Percentiles rank a stretch among this genome's conserved stretches.
Evolutionary conservation across 2,888 invertebrate genomes (phyloP).

Genomic region (Linnaemya tessellans): DNA sequence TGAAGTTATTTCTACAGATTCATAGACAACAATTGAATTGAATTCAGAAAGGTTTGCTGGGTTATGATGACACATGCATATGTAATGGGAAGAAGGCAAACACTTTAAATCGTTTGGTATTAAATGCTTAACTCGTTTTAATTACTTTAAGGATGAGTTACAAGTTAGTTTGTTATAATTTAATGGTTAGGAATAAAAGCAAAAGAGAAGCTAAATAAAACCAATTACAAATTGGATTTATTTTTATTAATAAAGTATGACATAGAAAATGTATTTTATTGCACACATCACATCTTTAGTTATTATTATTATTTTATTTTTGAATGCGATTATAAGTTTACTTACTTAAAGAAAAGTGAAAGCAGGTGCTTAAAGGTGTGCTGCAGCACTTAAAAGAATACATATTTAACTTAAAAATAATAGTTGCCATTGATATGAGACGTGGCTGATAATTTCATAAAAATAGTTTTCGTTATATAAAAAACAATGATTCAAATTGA

Average conservation of each 20-base stretch:
- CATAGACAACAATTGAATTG: background rate
- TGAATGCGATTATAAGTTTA: too few species aligned
- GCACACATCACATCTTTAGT: background rate
- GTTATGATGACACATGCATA: background rate
- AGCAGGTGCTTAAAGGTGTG: too few species aligned
- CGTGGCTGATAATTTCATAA: too few species aligned
- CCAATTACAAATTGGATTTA: conserved; percentile 51
- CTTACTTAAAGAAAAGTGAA: too few species aligned
- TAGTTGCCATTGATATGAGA: too few species aligned
- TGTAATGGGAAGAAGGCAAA: conserved; percentile 32
- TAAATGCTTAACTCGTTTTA: conserved; percentile 66
- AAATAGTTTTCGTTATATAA: too few species aligned
- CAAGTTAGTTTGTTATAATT: conserved; percentile 55
- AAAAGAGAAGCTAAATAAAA: conserved; percentile 35
- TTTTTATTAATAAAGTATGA: conserved; percentile 19
- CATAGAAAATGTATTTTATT: background rate
- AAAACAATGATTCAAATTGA: too few species aligned
- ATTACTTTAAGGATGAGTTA: conserved; percentile 64
- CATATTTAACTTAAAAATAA: too few species aligned
- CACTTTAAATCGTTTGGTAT: conserved; percentile 62
- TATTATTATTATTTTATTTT: background rate
- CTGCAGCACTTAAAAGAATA: too few species aligned
- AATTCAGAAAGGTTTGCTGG: background rate
- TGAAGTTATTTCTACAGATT: too few species aligned
- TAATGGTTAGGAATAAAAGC: conserved; percentile 9